phyloP scores from a whole-genome alignment of 2,113 vertebrate genomes.

The Nibea albiflora region DNA sequence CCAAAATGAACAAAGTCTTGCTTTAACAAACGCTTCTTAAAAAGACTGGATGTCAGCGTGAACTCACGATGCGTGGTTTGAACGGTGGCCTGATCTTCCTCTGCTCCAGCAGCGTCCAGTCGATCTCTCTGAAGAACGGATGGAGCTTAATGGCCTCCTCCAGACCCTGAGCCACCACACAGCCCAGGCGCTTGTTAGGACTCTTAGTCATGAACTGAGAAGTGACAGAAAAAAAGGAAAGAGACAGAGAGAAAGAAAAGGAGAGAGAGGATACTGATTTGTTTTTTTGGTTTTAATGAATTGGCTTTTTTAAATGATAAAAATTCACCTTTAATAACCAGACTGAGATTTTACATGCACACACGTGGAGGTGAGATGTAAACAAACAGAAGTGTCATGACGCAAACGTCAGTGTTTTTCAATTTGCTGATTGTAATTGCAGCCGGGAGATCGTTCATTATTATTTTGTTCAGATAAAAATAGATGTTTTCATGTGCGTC shows the following conservation, averaged over 20 bases:
- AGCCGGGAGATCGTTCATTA: not conserved
- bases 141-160: slow-evolving; percentile 97
- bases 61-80: slow-evolving; percentile 97
- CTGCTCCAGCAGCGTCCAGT: slow-evolving; percentile 96
- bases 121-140: slow-evolving; percentile 96
- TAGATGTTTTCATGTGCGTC: not conserved
- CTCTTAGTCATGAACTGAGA: slow-evolving; percentile 98
- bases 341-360: not conserved
- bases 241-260: not conserved
- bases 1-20: no score
- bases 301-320: not conserved
- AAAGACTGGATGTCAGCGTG: no score
- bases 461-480: not conserved
- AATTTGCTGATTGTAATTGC: not conserved
- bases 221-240: not conserved
- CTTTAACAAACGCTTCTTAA: no score
- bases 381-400: not conserved
- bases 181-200: slow-evolving; percentile 94
- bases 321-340: not conserved
- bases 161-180: slow-evolving; percentile 89
- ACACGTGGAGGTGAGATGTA: not conserved
- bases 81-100: slow-evolving; percentile 96
- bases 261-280: not conserved
- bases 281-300: not conserved
- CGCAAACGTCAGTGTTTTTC: not conserved